These are phyloP conservation scores for Dreissena polymorpha DNA, from an alignment of 1,140 invertebrate species.

Conservation along the genomic window DNA sequence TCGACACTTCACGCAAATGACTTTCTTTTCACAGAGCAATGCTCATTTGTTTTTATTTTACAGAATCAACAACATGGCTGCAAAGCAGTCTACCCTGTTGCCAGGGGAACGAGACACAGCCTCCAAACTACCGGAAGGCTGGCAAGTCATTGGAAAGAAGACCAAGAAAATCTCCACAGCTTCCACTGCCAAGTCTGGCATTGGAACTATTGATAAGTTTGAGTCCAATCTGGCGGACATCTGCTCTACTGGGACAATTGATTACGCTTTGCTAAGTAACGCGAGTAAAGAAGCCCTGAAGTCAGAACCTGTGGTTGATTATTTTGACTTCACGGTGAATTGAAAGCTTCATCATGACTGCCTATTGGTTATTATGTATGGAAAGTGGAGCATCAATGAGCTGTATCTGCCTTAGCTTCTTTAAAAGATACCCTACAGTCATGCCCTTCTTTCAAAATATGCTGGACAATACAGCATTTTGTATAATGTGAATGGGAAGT, in stretches of 20 bases:
- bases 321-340: conserved; percentile 68
- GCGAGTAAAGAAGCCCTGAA: conserved; percentile 45
- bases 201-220: conserved; percentile 45
- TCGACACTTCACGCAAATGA: too few species aligned
- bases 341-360: conserved; percentile 22
- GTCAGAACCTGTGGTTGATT: conserved; percentile 63
- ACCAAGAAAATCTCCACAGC: conserved; percentile 7
- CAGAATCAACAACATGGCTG: conserved; percentile 34
- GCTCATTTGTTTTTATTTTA: not conserved
- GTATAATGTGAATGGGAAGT: not conserved
- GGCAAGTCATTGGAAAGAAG: conserved; percentile 50
- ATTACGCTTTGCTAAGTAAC: conserved; percentile 20
- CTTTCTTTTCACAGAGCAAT: too few species aligned
- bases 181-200: conserved; percentile 32
- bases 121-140: conserved; percentile 37
- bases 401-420: not conserved
- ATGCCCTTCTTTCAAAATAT: not conserved
- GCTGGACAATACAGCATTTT: not conserved
- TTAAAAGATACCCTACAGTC: not conserved
- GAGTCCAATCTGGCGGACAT: conserved; percentile 33
- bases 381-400: not conserved
- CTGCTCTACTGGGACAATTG: conserved; percentile 21
- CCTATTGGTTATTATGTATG: not conserved
- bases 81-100: conserved; percentile 44
- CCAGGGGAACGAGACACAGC: not conserved